phyloP scores from a whole-genome alignment of 2,113 vertebrate species.

The Ia io region DNA sequence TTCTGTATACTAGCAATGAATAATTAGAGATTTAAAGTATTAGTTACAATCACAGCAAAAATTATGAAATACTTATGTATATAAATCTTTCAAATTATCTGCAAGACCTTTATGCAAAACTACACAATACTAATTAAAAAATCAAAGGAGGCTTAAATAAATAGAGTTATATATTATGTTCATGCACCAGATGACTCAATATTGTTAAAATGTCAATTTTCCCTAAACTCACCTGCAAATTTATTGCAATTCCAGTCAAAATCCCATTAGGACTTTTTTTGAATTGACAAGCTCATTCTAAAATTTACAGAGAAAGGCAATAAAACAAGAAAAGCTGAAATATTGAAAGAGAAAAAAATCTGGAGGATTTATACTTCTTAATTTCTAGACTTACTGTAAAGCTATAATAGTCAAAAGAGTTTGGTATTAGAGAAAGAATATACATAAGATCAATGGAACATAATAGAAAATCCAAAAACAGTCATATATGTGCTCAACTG shows the following conservation, averaged over 20 bases:
- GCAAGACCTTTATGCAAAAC: background rate
- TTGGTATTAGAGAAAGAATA: background rate
- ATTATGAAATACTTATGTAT: background rate
- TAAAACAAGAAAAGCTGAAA: background rate
- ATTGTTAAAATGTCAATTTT: background rate
- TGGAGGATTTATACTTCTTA: background rate
- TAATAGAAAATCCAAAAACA: background rate
- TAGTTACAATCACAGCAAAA: background rate
- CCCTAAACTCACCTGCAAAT: background rate
- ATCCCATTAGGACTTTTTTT: background rate
- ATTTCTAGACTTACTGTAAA: background rate
- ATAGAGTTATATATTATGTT: background rate
- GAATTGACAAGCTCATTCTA: background rate
- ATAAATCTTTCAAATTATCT: background rate
- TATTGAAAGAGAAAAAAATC: background rate
- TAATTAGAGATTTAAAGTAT: background rate
- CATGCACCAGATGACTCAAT: background rate
- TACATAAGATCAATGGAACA: background rate
- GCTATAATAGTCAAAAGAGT: background rate
- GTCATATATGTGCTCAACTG: background rate
- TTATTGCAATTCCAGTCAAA: background rate
- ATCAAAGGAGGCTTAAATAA: background rate
- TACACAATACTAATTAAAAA: background rate
- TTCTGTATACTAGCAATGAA: background rate
- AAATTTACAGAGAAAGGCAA: background rate